Evolutionary conservation across 37 sponge, comb jelly and placozoan species (phyloP), one percentile per base, ranked within the genome.

Genomic region (Bolinopsis microptera): DNA sequence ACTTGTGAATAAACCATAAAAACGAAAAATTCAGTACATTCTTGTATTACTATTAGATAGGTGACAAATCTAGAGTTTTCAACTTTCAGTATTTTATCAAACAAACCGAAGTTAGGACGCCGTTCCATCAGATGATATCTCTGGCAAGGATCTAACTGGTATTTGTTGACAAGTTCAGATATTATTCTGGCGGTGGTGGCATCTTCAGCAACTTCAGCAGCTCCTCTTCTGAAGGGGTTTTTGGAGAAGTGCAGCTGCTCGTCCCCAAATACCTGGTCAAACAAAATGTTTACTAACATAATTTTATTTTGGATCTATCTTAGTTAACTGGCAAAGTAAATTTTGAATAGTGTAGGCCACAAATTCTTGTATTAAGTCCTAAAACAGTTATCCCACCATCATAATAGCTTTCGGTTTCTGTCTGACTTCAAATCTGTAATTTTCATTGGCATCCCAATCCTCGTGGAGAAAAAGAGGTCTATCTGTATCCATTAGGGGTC

Each of bases 391-490:
- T n/a, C 90, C 39, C 30, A 86, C 90, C 90, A 86, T 18, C 90
- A 86, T 86, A 48, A 86, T 86, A 86, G 90, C 90, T 39, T 41
- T 86, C 3, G 90, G 90, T 86, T 86, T 86, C 90, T 86, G 90
- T 3, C 90, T 39, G 61, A 86, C 61, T 86, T 86, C 90, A 23
- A 86, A 86, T 34, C 90, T 18, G 90, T 86, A 86, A 34, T 27
- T 41, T 38, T 86, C 90, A 26, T n/a, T 33, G 48, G 90, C n/a
- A 40, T 41, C 61, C 90, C 90, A 86, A 0, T 86, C 90, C 5
- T 86, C 38, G 30, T 86, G 90, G 3, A 86, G 90, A 38, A 86
- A 86, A 2, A 86, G 61, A 30, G 90, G 90, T 2, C 90, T 28
- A 34, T 86, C 90, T 24, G 90, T 86, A 48, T 86, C 90, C 61